Percentiles rank a stretch among this genome's conserved stretches.
phyloP scores from a whole-genome alignment of 2,797 vertebrate species.

The Pseudopleuronectes americanus region DNA sequence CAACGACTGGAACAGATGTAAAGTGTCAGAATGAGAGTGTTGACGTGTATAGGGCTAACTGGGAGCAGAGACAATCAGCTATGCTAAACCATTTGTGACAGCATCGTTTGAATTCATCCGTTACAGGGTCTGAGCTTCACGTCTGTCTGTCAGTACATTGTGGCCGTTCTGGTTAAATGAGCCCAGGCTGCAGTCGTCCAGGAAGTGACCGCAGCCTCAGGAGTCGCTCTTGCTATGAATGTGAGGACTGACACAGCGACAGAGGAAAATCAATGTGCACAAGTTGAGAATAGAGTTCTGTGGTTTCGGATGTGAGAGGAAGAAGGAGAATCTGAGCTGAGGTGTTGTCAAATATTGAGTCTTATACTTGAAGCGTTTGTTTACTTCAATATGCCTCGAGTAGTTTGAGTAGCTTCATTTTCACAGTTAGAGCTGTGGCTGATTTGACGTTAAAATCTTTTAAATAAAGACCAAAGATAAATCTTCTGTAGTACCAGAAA shows the following conservation, averaged over 20 bases:
- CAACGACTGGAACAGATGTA: not conserved
- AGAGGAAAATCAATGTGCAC: not conserved
- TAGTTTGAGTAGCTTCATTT: too few species aligned
- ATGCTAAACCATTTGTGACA: not conserved
- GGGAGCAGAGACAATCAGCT: slow-evolving; percentile 1
- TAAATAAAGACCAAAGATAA: too few species aligned
- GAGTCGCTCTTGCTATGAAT: not conserved
- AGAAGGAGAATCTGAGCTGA: too few species aligned
- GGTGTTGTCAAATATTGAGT: too few species aligned
- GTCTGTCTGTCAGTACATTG: not conserved
- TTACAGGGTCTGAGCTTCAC: not conserved
- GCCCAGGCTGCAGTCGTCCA: not conserved
- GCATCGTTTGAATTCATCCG: not conserved
- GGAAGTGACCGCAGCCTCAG: slow-evolving; percentile 2
- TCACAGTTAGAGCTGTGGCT: too few species aligned
- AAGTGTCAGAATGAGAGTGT: not conserved
- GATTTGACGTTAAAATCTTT: too few species aligned
- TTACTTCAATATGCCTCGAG: too few species aligned
- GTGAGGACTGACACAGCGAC: not conserved
- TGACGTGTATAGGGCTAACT: not conserved
- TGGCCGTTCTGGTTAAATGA: not conserved
- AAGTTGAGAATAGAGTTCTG: not conserved
- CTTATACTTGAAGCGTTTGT: too few species aligned
- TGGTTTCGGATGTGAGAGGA: too few species aligned
- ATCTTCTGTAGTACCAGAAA: too few species aligned